Percentiles rank a stretch among this genome's conserved stretches.
phyloP scores from a whole-genome alignment of 2,797 vertebrate species.

The Aulostomus chinensis region DNA sequence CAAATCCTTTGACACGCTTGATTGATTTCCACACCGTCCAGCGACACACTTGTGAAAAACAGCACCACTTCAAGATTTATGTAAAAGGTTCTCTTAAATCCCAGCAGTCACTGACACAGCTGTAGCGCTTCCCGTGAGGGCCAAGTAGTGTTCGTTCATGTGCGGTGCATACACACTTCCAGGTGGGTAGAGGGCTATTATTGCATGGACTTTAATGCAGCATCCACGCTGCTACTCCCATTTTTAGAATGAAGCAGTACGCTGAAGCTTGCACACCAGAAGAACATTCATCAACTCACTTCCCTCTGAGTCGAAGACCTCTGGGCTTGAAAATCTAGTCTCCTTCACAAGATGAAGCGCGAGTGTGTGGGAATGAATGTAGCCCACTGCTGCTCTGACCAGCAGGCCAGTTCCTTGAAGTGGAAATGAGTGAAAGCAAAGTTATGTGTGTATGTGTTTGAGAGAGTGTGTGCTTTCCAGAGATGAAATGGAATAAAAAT shows the following conservation, averaged over 20 bases:
- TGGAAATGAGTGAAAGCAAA: conserved; percentile 69
- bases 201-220: not conserved
- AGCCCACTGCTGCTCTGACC: conserved; percentile 44
- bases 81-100: too few relatives aligned
- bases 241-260: conserved; percentile 43
- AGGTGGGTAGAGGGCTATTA: too few relatives aligned
- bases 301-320: conserved; percentile 40
- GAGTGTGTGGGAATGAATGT: conserved; percentile 49
- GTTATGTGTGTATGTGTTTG: conserved; percentile 16
- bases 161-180: too few relatives aligned
- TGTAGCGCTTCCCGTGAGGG: too few relatives aligned
- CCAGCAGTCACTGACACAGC: too few relatives aligned
- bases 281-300: conserved; percentile 44
- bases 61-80: too few relatives aligned
- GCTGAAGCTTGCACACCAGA: conserved; percentile 30
- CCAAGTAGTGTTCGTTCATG: too few relatives aligned
- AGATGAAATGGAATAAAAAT: too few relatives aligned
- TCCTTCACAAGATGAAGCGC: conserved; percentile 49
- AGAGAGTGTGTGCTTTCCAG: not conserved
- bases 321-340: conserved; percentile 32
- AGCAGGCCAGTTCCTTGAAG: conserved; percentile 67
- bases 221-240: not conserved
- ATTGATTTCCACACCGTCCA: conserved; percentile 3
- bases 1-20: not conserved
- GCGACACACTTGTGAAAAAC: not conserved